Base-by-base conservation (phyloP, 64 coral and sea anemone species). In the Platygyra sinensis region DNA sequence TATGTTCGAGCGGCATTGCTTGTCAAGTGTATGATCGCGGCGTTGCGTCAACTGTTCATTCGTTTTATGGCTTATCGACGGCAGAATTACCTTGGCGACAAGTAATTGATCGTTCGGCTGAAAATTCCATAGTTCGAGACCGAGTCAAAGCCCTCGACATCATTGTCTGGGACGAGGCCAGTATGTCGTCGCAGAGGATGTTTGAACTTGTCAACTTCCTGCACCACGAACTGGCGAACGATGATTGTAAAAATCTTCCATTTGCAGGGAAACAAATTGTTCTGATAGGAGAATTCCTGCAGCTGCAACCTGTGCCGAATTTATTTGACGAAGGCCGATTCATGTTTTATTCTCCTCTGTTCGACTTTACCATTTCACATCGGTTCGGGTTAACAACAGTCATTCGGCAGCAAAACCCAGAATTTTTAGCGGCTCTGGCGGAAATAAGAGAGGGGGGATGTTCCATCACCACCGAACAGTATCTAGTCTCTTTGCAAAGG, bases 241-340 rank as follows among this genome's bases (percentile, higher is more conserved):
- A 60, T 75, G 36, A 62, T 62, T 62, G 83, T 51, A 72, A 86
- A 28, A 39, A 20, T 25, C 46, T 24, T 59, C 55, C 87, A 39
- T 89, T 89, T 67, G 60, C 60, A 18, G 87, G 87, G 14, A 79
- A 89, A 67, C 87, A 89, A 52, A 49, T 89, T 20, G 33, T 89
- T 30, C 42, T 89, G 0, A 28, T 89, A 16, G 87, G 75, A 25
- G 87, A 89, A 79, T 89, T 89, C 60, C 20, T 86, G 25, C 74
- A 89, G 36, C 60, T 91, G 50, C n/a, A 39, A 69, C 72, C 73
- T 62, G 73, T 85, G 46, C 74, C 82, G 29, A 72, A 72, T 42
- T 18, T 20, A 74, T 84, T 73, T 76, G 89, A 91, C 52, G 80
- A 91, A 59, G 89, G 79, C 20, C 24, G 67, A 12, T 91, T 60